These are phyloP conservation scores for Apamea anceps DNA, from an alignment of 2,888 invertebrate genomes.

Conservation along the genomic window DNA sequence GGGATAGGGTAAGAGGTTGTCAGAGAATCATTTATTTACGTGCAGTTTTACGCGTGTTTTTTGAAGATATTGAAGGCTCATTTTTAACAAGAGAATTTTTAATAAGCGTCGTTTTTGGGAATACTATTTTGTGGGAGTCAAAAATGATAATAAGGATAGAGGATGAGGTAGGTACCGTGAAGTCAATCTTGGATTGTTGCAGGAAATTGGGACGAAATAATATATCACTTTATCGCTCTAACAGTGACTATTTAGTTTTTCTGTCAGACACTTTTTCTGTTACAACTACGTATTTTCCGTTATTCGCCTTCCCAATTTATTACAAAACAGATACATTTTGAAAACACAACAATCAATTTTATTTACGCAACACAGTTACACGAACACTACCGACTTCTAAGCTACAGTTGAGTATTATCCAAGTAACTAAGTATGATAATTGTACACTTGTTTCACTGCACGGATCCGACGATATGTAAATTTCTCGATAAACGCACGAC, in stretches of 20 bases:
- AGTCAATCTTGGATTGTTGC: neutral
- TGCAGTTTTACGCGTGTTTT: neutral
- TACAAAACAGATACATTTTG: neutral
- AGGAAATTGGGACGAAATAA: neutral
- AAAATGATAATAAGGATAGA: neutral
- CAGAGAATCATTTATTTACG: neutral
- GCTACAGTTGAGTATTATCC: constrained; percentile 15
- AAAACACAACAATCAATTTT: neutral
- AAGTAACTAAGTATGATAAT: constrained; percentile 43
- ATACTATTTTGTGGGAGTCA: neutral
- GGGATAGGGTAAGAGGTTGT: neutral
- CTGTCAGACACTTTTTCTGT: neutral
- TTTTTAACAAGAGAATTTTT: neutral
- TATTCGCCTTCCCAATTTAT: neutral
- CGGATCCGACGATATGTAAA: constrained; percentile 43
- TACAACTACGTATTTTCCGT: neutral
- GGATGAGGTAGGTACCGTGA: neutral
- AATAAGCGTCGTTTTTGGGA: neutral
- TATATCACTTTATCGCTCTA: neutral
- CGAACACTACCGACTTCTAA: constrained; percentile 35
- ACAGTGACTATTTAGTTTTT: neutral
- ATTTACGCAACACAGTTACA: constrained; percentile 19
- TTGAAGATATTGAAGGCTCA: neutral
- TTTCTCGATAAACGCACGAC: constrained; percentile 55
- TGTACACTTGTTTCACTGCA: constrained; percentile 9